phyloP scores from a whole-genome alignment of 2,888 invertebrate species.

The Fragum whitleyi region DNA sequence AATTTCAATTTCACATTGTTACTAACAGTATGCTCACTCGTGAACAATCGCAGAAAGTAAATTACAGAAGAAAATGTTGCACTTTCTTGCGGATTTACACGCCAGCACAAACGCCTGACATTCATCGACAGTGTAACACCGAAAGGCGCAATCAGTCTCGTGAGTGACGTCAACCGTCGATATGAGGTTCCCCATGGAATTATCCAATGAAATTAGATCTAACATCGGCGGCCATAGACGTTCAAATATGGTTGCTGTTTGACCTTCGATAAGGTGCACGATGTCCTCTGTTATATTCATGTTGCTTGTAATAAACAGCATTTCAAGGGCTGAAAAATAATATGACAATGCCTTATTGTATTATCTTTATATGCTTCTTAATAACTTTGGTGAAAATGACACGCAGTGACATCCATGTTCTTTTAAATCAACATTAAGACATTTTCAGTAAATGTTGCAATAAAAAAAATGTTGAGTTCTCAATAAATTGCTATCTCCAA shows the following conservation, averaged over 20 bases:
- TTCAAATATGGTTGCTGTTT: conserved; percentile 72
- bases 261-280: conserved; percentile 35
- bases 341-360: neutral
- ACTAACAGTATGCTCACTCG: too few species aligned
- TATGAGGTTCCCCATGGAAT: conserved; percentile 34
- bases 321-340: conserved; percentile 67
- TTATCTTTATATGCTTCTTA: neutral
- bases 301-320: conserved; percentile 68
- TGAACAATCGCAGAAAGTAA: conserved; percentile 51
- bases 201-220: conserved; percentile 45
- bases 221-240: conserved; percentile 74
- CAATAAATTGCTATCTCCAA: too few species aligned
- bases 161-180: conserved; percentile 66
- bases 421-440: too few species aligned
- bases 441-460: too few species aligned
- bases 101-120: conserved; percentile 71
- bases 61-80: conserved; percentile 65
- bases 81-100: conserved; percentile 69
- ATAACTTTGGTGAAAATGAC: neutral
- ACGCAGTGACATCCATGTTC: too few species aligned
- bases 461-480: too few species aligned
- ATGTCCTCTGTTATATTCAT: conserved; percentile 57
- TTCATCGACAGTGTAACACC: conserved; percentile 71
- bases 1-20: too few species aligned
- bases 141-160: conserved; percentile 77